Conservation (phyloP, 2,797 vertebrate species). For the Anguilla pacifica region DNA sequence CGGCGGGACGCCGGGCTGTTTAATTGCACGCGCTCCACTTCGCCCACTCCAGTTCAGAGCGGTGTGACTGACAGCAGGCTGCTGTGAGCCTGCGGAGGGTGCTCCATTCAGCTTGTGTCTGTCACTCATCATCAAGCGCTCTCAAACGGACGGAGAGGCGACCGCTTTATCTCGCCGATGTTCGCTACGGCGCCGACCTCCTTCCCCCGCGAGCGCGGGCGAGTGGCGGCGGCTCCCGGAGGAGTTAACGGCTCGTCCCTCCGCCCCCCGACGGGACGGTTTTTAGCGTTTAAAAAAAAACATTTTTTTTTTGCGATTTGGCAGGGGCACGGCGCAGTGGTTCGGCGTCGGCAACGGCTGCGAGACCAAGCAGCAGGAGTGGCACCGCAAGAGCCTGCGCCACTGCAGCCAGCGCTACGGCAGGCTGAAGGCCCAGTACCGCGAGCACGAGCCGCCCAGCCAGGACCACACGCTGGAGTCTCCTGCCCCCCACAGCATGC, state of each 20-base stretch:
- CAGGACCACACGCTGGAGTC: constrained; percentile 85
- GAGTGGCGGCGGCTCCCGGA: neutral
- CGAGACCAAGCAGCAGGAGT: constrained; percentile 85
- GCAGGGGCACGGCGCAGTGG: constrained; percentile 89
- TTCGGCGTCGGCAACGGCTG: constrained; percentile 88
- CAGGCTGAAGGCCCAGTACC: constrained; percentile 82
- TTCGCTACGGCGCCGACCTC: neutral
- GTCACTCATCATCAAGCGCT: neutral
- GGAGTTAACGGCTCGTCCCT: neutral
- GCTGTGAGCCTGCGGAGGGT: neutral
- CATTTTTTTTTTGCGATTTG: too few species aligned
- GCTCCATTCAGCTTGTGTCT: neutral
- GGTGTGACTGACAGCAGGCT: neutral
- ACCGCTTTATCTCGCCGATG: neutral
- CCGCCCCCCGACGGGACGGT: neutral
- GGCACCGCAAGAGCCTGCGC: constrained; percentile 81
- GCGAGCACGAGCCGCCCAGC: constrained; percentile 82
- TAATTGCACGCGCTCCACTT: neutral
- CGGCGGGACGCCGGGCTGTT: neutral
- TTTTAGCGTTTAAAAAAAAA: neutral
- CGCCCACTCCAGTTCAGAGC: neutral
- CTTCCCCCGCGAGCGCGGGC: neutral
- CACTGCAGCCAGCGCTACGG: constrained; percentile 85
- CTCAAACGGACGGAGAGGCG: too few species aligned
- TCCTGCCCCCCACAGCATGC: constrained; percentile 80